Conservation (phyloP, 2,888 invertebrate genomes). For the Ernsta delagoae region DNA sequence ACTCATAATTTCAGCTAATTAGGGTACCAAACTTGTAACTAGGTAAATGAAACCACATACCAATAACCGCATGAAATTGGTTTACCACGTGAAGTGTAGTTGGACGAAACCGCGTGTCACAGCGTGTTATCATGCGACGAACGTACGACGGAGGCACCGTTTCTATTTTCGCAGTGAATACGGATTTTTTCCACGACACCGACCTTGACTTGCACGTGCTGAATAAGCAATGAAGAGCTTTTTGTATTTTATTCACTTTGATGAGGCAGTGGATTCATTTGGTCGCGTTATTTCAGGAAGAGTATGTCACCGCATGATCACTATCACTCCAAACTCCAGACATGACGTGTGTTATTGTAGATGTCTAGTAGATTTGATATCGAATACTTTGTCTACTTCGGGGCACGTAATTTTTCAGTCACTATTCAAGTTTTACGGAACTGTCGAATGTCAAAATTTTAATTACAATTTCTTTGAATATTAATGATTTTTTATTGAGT, state of each 20-base stretch:
- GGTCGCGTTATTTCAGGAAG: conserved; percentile 19
- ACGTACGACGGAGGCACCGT: conserved; percentile 35
- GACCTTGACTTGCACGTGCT: conserved; percentile 50
- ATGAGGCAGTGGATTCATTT: conserved; percentile 39
- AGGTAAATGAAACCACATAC: too few relatives aligned
- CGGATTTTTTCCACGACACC: conserved; percentile 46
- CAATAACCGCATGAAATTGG: too few relatives aligned
- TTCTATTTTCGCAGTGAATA: conserved; percentile 48
- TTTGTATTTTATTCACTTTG: conserved; percentile 44
- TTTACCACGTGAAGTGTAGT: too few relatives aligned
- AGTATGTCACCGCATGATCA: not conserved
- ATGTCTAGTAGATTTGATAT: conserved; percentile 5
- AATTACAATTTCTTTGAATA: too few relatives aligned
- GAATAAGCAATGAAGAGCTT: conserved; percentile 42
- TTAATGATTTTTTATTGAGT: too few relatives aligned
- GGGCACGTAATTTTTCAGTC: not conserved
- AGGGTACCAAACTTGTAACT: too few relatives aligned
- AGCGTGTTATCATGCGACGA: conserved; percentile 43
- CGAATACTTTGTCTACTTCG: not conserved
- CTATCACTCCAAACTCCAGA: not conserved
- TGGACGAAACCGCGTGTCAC: conserved; percentile 12
- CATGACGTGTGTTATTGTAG: conserved; percentile 5
- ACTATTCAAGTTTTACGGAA: not conserved
- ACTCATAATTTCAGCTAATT: too few relatives aligned
- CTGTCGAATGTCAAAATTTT: too few relatives aligned